Percentiles rank a stretch among this genome's conserved stretches.
phyloP scores from a whole-genome alignment of 2,797 vertebrate species.

The Balearica regulorum region DNA sequence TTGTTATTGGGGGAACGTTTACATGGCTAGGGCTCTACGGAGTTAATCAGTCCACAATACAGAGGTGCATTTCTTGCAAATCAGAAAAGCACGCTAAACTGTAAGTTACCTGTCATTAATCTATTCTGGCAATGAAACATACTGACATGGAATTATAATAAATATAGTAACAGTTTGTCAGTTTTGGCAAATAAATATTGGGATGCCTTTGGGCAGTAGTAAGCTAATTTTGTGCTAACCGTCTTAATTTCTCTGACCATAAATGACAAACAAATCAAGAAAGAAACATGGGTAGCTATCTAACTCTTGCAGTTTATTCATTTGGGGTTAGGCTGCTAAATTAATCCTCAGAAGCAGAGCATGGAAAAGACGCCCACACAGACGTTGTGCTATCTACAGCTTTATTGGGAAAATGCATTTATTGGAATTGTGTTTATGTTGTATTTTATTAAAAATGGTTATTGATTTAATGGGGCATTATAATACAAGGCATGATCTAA shows the following conservation, averaged over 20 bases:
- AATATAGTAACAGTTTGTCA: not conserved
- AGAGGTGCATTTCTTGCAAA: constrained; percentile 85
- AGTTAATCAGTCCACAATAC: constrained; percentile 85
- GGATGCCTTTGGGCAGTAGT: not conserved
- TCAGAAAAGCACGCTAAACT: constrained; percentile 80
- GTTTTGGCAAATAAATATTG: not conserved
- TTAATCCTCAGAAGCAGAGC: not conserved
- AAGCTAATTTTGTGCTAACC: not conserved
- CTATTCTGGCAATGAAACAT: not conserved
- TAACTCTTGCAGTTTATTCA: not conserved
- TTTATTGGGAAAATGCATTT: not conserved
- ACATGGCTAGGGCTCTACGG: constrained; percentile 86
- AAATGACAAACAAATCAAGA: not conserved
- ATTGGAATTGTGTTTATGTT: not conserved
- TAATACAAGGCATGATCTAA: not conserved
- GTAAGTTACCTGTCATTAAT: constrained; percentile 67
- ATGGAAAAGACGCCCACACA: not conserved
- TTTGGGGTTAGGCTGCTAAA: not conserved
- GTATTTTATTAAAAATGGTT: not conserved
- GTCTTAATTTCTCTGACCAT: not conserved
- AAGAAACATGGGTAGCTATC: not conserved
- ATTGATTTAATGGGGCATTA: not conserved
- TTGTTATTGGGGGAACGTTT: constrained; percentile 80
- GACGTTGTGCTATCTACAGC: not conserved
- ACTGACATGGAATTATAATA: not conserved